phyloP scores from a whole-genome alignment of 2,888 invertebrate species.

The Parnassius glacialis region DNA sequence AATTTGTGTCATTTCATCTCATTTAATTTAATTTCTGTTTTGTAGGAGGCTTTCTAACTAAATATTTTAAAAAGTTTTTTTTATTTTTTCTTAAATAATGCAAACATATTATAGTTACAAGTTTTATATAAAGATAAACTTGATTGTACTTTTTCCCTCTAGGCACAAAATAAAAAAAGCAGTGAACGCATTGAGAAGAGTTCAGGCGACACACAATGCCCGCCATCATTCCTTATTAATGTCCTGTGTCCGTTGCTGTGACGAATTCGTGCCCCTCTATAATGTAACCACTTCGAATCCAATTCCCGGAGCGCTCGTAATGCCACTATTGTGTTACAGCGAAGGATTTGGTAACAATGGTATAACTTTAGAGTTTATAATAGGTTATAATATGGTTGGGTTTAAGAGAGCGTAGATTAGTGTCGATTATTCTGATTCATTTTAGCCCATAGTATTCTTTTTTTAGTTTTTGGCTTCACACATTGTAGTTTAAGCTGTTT shows the following conservation, averaged over 20 bases:
- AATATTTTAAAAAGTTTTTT: no score
- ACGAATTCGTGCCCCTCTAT: slow-evolving; percentile 57
- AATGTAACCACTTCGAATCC: slow-evolving; percentile 52
- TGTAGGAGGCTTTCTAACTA: no score
- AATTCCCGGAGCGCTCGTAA: slow-evolving; percentile 35
- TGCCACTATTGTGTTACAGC: slow-evolving; percentile 20
- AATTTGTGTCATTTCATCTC: no score
- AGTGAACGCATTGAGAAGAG: slow-evolving; percentile 7
- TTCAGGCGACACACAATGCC: background rate
- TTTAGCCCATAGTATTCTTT: no score
- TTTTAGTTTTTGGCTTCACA: no score
- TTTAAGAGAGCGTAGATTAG: no score
- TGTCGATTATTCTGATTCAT: no score
- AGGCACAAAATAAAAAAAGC: slow-evolving; percentile 9
- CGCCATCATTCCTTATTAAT: slow-evolving; percentile 31
- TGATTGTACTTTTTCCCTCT: background rate
- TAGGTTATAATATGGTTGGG: slow-evolving; percentile 6
- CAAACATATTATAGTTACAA: no score
- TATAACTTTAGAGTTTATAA: slow-evolving; percentile 4
- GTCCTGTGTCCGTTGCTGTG: slow-evolving; percentile 40
- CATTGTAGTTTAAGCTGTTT: no score
- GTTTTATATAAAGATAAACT: no score
- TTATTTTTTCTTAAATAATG: no score
- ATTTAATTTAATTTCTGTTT: no score
- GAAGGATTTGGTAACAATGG: background rate